A percentile compares a stretch with the other conserved stretches of the same genome.
Evolutionary conservation across 2,888 invertebrate genomes (phyloP).

Genomic region (Thymelicus acteon): DNA sequence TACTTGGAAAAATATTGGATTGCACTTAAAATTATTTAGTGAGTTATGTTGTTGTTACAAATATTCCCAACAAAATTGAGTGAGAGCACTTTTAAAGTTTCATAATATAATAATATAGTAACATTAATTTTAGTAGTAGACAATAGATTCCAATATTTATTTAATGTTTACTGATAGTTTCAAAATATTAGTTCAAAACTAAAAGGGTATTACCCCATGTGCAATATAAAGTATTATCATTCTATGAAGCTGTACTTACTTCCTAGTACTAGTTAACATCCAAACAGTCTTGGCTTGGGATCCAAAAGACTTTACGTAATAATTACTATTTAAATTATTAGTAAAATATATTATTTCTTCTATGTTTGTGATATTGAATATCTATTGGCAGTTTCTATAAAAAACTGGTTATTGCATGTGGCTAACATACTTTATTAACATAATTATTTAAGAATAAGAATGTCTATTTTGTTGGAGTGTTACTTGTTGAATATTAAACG

Average conservation of each 20-base stretch:
- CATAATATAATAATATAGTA: constrained; percentile 19
- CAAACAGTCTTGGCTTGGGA: too few species aligned
- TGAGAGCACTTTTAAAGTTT: constrained; percentile 29
- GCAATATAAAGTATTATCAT: constrained; percentile 42
- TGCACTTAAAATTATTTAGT: neutral
- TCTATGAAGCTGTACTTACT: neutral
- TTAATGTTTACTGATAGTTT: constrained; percentile 5
- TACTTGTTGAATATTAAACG: constrained; percentile 18
- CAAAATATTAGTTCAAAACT: constrained; percentile 22
- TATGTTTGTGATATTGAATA: neutral
- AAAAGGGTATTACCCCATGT: constrained; percentile 37
- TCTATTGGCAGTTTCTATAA: neutral
- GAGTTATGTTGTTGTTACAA: neutral
- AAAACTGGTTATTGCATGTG: too few species aligned
- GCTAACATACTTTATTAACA: too few species aligned
- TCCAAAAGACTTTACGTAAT: too few species aligned
- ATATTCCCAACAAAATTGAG: constrained; percentile 19
- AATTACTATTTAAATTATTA: too few species aligned
- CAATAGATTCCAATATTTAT: neutral
- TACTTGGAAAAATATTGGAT: constrained; percentile 3
- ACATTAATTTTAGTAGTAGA: constrained; percentile 12
- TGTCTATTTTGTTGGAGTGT: neutral
- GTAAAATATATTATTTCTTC: neutral
- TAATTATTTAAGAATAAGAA: too few species aligned
- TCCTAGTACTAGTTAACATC: neutral